These are phyloP conservation scores for Cheirogaleus major DNA, from an alignment of 2,797 vertebrate species.

Conservation along the genomic window DNA sequence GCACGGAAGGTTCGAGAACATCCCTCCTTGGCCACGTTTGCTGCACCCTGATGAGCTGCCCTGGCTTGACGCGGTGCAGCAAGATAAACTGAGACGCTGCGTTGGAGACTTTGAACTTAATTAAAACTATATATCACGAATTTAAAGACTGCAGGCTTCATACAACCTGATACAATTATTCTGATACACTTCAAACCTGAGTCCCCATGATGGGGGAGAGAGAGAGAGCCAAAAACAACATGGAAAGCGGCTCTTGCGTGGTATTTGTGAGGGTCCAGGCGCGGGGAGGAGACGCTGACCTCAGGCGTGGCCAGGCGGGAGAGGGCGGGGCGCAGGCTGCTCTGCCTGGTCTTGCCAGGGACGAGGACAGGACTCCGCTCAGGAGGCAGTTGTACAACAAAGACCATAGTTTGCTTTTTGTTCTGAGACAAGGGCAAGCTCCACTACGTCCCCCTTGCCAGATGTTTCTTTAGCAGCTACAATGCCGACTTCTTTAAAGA, in stretches of 20 bases:
- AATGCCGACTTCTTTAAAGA: background rate
- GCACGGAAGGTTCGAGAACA: background rate
- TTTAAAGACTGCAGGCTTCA: slow-evolving; percentile 77
- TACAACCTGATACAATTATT: slow-evolving; percentile 82
- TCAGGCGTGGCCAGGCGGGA: background rate
- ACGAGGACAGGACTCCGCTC: background rate
- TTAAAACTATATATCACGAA: slow-evolving; percentile 84
- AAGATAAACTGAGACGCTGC: slow-evolving; percentile 77
- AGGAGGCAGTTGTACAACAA: background rate
- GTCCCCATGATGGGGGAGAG: slow-evolving; percentile 76
- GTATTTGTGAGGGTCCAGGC: slow-evolving; percentile 74
- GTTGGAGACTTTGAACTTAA: slow-evolving; percentile 84
- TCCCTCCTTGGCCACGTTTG: slow-evolving; percentile 48
- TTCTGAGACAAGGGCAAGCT: background rate
- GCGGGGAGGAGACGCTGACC: slow-evolving; percentile 54
- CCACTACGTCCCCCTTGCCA: fast-evolving
- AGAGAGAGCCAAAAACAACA: slow-evolving; percentile 62
- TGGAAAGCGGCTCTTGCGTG: slow-evolving; percentile 71
- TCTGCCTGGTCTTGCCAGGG: background rate
- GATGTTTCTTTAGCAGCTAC: background rate
- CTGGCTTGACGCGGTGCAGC: slow-evolving; percentile 56
- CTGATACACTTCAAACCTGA: slow-evolving; percentile 78
- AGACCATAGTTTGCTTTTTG: background rate
- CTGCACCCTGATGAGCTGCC: slow-evolving; percentile 71
- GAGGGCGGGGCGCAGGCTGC: background rate